A percentile compares a stretch with the other conserved stretches of the same genome.
These are phyloP conservation scores for Yponomeuta evonymella DNA, from an alignment of 2,888 invertebrate species.

Conservation along the genomic window DNA sequence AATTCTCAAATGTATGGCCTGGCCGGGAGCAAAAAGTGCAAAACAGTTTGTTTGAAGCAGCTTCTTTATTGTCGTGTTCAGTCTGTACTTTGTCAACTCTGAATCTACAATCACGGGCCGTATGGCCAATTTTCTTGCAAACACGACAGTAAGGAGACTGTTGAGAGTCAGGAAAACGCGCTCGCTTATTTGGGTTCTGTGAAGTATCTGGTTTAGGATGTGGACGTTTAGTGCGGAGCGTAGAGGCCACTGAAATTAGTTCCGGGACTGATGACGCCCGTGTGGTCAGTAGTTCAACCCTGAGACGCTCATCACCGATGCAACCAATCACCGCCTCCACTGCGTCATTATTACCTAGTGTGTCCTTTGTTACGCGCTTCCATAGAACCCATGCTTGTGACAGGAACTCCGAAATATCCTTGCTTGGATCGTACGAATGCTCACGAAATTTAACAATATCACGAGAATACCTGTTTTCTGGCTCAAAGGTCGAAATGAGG, in stretches of 20 bases:
- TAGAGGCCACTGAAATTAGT: conserved; percentile 20
- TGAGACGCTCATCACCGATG: conserved; percentile 27
- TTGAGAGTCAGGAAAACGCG: conserved; percentile 18
- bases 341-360: conserved; percentile 25
- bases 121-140: conserved; percentile 25
- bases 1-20: conserved; percentile 29
- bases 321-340: conserved; percentile 33
- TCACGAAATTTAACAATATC: conserved; percentile 30
- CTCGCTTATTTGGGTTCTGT: conserved; percentile 18
- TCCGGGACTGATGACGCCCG: conserved; percentile 28
- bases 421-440: conserved; percentile 27
- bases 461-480: conserved; percentile 32
- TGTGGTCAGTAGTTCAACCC: conserved; percentile 29
- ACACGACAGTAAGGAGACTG: conserved; percentile 17
- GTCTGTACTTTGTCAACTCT: not conserved
- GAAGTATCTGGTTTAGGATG: not conserved
- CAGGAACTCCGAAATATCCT: conserved; percentile 31
- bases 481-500: conserved; percentile 27
- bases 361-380: conserved; percentile 30
- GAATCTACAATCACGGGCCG: conserved; percentile 14
- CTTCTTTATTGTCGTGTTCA: conserved; percentile 16
- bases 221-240: conserved; percentile 19
- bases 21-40: conserved; percentile 27
- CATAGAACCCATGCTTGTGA: conserved; percentile 32
- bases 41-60: conserved; percentile 17